A percentile compares a stretch with the other conserved stretches of the same genome.
Conservation (phyloP, 1,140 invertebrate species). For the Leptinotarsa defecta region DNA sequence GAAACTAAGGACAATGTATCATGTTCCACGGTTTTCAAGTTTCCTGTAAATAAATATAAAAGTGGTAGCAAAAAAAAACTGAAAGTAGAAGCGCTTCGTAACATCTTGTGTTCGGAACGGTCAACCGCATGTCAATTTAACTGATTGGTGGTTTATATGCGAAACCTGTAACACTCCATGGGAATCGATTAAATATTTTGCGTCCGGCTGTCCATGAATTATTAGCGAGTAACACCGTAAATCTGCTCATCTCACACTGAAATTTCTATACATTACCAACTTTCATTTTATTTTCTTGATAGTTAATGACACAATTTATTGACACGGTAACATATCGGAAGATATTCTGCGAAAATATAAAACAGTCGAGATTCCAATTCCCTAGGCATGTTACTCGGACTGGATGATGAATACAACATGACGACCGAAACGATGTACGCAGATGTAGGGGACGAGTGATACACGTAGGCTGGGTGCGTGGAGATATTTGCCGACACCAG, state of each 20-base stretch:
- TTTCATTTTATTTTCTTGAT: slow-evolving; percentile 13
- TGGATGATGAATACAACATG: slow-evolving; percentile 28
- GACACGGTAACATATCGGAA: slow-evolving; percentile 24
- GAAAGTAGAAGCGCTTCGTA: too few relatives aligned
- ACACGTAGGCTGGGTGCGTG: slow-evolving; percentile 27
- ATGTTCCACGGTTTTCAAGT: too few relatives aligned
- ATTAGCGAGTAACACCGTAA: background rate
- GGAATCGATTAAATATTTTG: background rate
- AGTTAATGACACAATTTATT: slow-evolving; percentile 19
- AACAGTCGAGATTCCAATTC: slow-evolving; percentile 27
- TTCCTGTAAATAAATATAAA: too few relatives aligned
- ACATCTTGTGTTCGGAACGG: too few relatives aligned
- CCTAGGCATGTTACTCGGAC: slow-evolving; percentile 15
- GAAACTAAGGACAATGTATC: too few relatives aligned
- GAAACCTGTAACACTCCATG: slow-evolving; percentile 1
- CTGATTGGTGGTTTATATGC: background rate
- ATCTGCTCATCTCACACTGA: slow-evolving; percentile 5
- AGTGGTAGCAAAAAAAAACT: too few relatives aligned
- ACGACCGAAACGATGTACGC: slow-evolving; percentile 18
- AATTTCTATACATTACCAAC: slow-evolving; percentile 3
- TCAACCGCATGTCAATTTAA: background rate
- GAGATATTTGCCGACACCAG: slow-evolving; percentile 16
- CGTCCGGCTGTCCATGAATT: background rate
- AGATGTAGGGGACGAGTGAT: slow-evolving; percentile 23
- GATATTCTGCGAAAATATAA: slow-evolving; percentile 28